phyloP scores from a whole-genome alignment of 2,113 vertebrate genomes.

The Nothoprocta pentlandii region DNA sequence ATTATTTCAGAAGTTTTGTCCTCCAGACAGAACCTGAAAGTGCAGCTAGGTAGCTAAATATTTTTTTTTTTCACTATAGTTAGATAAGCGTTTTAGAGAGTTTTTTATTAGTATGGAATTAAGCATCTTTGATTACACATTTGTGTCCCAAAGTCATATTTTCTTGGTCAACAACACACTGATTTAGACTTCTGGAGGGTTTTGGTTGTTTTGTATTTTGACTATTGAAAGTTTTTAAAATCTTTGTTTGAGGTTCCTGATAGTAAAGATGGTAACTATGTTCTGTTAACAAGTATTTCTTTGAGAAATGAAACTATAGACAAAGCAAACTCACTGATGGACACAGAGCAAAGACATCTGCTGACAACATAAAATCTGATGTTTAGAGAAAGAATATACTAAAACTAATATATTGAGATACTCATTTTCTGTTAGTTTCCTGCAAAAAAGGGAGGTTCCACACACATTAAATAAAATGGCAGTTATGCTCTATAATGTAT shows the following conservation, averaged over 20 bases:
- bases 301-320: neutral
- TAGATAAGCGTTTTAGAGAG: neutral
- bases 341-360: neutral
- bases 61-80: neutral
- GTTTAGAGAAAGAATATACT: neutral
- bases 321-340: neutral
- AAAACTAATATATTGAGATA: neutral
- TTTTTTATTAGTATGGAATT: neutral
- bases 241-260: neutral
- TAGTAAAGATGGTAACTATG: neutral
- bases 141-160: neutral
- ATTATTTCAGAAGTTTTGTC: neutral
- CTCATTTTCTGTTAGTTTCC: neutral
- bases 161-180: too few species aligned
- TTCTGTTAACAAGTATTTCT: neutral
- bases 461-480: neutral
- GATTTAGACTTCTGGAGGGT: neutral
- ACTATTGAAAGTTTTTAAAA: neutral
- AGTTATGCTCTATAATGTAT: neutral
- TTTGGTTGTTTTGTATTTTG: neutral
- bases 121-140: neutral
- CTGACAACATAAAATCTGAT: neutral
- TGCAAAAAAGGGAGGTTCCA: neutral
- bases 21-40: neutral
- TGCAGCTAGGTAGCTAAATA: neutral